These are phyloP conservation scores for Ammodytes marinus DNA, from an alignment of 2,113 vertebrate genomes.

Conservation along the genomic window DNA sequence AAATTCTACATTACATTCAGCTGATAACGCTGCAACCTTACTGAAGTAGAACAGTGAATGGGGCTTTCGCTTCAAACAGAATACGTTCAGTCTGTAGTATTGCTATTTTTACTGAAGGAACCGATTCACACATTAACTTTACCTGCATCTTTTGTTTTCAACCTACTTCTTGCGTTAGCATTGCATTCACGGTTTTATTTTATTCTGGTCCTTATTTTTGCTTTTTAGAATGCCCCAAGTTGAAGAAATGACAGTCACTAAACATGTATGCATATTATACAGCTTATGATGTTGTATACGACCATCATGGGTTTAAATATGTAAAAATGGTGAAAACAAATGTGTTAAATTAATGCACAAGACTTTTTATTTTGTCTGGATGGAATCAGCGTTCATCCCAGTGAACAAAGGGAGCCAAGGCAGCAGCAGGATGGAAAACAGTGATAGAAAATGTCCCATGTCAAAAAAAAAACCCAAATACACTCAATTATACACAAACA, in stretches of 20 bases:
- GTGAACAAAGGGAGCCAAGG: not conserved
- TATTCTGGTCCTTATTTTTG: not conserved
- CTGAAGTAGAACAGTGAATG: no score
- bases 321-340: not conserved
- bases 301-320: conserved; percentile 17
- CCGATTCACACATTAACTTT: no score
- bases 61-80: no score
- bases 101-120: no score
- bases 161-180: not conserved
- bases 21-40: no score
- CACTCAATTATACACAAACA: not conserved
- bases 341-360: not conserved
- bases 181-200: not conserved
- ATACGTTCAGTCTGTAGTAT: no score
- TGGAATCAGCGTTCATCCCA: conserved; percentile 10
- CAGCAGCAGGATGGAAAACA: not conserved
- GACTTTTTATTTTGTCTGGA: not conserved
- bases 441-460: not conserved
- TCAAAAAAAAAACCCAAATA: not conserved
- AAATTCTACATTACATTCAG: no score
- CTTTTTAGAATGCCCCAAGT: not conserved
- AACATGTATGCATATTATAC: no score
- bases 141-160: not conserved
- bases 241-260: not conserved
- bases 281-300: no score